These are phyloP conservation scores for Semaprochilodus insignis DNA, from an alignment of 2,797 vertebrate genomes.

Conservation along the genomic window DNA sequence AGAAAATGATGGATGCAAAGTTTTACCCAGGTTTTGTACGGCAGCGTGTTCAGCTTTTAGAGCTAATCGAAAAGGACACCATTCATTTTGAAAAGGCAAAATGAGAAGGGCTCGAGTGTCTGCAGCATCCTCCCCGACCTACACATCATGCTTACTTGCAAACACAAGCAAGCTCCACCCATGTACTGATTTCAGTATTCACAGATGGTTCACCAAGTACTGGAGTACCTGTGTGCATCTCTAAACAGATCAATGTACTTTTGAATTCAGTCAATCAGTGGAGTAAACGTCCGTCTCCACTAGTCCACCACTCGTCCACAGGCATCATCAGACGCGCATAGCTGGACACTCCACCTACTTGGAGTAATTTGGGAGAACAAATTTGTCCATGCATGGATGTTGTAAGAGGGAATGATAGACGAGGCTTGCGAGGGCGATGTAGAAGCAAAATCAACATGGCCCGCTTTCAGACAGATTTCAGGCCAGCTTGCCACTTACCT, in stretches of 20 bases:
- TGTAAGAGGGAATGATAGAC: constrained; percentile 34
- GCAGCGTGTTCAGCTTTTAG: background rate
- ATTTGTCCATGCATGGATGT: constrained; percentile 26
- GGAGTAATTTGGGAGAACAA: background rate
- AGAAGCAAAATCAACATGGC: constrained; percentile 50
- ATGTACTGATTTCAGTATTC: no score
- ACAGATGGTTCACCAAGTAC: no score
- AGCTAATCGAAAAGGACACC: no score
- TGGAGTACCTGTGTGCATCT: no score
- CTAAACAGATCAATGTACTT: no score
- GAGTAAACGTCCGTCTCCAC: background rate
- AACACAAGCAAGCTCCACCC: no score
- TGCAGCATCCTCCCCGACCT: no score
- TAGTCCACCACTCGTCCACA: background rate
- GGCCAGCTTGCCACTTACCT: constrained; percentile 48
- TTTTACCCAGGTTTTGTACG: no score
- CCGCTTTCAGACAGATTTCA: constrained; percentile 45
- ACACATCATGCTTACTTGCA: no score
- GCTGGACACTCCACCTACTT: background rate
- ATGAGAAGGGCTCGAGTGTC: no score
- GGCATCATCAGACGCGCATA: background rate
- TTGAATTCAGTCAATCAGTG: background rate
- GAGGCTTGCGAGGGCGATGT: constrained; percentile 27
- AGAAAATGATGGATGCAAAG: no score
- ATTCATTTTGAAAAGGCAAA: no score